A percentile compares a stretch with the other conserved stretches of the same genome.
Evolutionary conservation across 2,888 invertebrate species (phyloP).

Genomic region (Platycheirus rosarum): DNA sequence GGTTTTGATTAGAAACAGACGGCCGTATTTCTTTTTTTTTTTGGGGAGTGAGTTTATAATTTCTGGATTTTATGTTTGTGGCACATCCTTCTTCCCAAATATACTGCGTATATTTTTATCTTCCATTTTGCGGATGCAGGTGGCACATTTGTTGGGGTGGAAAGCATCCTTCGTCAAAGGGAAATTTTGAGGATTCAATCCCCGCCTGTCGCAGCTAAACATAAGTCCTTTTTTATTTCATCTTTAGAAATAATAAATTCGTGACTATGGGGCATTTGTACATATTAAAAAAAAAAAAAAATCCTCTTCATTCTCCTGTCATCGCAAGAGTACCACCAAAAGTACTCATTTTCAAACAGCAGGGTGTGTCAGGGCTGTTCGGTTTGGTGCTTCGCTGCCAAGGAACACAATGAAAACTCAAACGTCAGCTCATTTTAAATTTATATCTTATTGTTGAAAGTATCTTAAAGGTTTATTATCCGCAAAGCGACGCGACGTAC

Average conservation of each 20-base stretch:
- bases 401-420: slow-evolving; percentile 24
- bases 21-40: slow-evolving; percentile 24
- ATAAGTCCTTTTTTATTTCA: background rate
- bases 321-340: slow-evolving; percentile 21
- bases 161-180: background rate
- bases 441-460: slow-evolving; percentile 27
- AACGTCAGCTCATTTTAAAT: slow-evolving; percentile 34
- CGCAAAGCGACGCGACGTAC: slow-evolving; percentile 22
- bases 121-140: background rate
- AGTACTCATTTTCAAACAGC: slow-evolving; percentile 5
- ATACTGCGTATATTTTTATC: slow-evolving; percentile 18
- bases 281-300: background rate
- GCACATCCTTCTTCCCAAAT: background rate
- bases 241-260: background rate
- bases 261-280: slow-evolving; percentile 1
- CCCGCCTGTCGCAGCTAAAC: background rate
- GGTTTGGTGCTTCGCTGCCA: background rate
- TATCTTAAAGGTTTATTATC: slow-evolving; percentile 47
- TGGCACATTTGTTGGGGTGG: background rate
- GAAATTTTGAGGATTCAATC: background rate
- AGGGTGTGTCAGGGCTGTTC: background rate
- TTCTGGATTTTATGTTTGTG: background rate
- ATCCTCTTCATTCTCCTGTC: slow-evolving; percentile 21
- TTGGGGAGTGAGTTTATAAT: slow-evolving; percentile 20
- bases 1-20: slow-evolving; percentile 63